These are phyloP conservation scores for human (Homo sapiens) DNA, from an alignment of 2,113 vertebrate genomes.

Conservation along the genomic window DNA sequence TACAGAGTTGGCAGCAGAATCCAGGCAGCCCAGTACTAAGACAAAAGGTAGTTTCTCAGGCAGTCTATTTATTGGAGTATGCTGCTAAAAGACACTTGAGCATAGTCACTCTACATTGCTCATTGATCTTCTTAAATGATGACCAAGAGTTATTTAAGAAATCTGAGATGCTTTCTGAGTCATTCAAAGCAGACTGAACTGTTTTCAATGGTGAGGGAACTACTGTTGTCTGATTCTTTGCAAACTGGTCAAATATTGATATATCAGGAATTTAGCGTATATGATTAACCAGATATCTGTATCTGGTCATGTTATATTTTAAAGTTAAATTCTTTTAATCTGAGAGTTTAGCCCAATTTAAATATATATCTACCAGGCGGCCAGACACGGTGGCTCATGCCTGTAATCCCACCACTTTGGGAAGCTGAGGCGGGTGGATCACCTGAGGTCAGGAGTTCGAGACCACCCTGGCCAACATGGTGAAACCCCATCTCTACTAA, in stretches of 20 bases:
- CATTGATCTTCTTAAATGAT: neutral
- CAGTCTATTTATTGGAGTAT: neutral
- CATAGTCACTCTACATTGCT: fast-evolving
- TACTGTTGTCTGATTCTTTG: neutral
- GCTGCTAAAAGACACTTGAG: neutral
- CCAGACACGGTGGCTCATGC: too few relatives aligned
- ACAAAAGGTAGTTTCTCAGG: neutral
- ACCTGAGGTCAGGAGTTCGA: too few relatives aligned
- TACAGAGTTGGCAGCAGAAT: neutral
- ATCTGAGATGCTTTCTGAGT: neutral
- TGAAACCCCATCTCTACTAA: too few relatives aligned
- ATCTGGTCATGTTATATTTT: neutral
- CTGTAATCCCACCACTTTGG: too few relatives aligned
- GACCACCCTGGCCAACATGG: too few relatives aligned
- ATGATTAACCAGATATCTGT: neutral
- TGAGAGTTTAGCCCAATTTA: neutral
- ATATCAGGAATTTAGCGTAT: neutral
- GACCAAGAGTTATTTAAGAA: neutral
- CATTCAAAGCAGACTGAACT: neutral
- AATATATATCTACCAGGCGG: neutral
- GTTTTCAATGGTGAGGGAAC: neutral
- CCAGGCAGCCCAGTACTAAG: neutral
- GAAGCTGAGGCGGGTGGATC: too few relatives aligned
- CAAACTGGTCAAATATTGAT: neutral
- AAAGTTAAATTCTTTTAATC: neutral